Base-by-base conservation (phyloP, 2,797 vertebrate genomes). In the Lagodon rhomboides region DNA sequence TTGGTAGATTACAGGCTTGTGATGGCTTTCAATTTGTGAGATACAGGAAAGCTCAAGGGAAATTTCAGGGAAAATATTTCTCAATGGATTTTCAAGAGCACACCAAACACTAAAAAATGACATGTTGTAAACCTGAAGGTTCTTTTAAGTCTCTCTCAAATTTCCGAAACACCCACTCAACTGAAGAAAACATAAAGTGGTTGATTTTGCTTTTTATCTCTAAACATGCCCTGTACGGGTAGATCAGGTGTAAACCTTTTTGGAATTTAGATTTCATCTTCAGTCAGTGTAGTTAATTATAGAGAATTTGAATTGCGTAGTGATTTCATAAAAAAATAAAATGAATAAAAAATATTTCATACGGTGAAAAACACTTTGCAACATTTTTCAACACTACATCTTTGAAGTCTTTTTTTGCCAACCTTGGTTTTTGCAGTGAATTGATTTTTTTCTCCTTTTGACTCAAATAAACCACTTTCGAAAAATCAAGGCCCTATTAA, bases 1-100 rank as follows among this genome's bases (percentile, higher is more conserved):
- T 5, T 75, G 44, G 76, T 59, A 27, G 16, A 34, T 73, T 49
- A 56, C 22, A 49, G 18, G 27, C 60, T 68, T 58, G 22, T 61
- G 16, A 23, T 56, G 38, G 11, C 51, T 68, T 75, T 80, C 30
- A 82, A 23, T 66, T 47, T 71, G 10, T 55, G 62, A 70, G 22
- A 68, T 66, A 30, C 10, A 7, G 55, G 22, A 54, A 58, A 22
- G 20, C 43, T 49, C 17, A 38, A 15, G 34, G 54, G 49, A 49
- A 64, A 70, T 51, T 12, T 38, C n/a, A 25, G 20, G 56, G 58
- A 25, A 44, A 58, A 13, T 22, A 20, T 56, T 27, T 64, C 4
- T 61, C 6, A 2, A 30, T 47, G 30, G 3, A 25, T 34, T 68
- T 27, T 60, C 23, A 46, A 15, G 3, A 30, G 34, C 17, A 54